Conservation (phyloP, 2,797 vertebrate genomes). For the Anguilla pacifica region DNA sequence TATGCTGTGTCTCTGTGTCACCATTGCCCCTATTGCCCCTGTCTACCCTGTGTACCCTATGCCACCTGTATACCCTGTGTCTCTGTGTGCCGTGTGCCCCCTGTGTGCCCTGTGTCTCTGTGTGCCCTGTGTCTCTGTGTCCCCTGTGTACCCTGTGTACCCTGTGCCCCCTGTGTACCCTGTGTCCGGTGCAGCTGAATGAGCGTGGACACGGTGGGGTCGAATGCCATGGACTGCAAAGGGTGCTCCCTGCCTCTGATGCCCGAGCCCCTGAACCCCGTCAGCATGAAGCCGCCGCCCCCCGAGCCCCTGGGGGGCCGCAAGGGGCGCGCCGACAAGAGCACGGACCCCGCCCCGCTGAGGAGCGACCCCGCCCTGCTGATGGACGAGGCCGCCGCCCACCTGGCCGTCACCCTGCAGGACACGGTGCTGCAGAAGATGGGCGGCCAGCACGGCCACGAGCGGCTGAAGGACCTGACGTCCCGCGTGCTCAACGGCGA, state of each 20-base stretch:
- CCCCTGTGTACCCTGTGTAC: too few relatives aligned
- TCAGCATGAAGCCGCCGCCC: constrained; percentile 88
- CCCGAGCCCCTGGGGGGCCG: constrained; percentile 80
- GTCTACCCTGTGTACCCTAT: too few relatives aligned
- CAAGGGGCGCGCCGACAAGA: constrained; percentile 82
- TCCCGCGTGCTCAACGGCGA: constrained; percentile 91
- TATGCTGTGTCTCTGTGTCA: too few relatives aligned
- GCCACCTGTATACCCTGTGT: too few relatives aligned
- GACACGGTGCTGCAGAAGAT: constrained; percentile 89
- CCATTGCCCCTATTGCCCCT: too few relatives aligned
- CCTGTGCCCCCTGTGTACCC: too few relatives aligned
- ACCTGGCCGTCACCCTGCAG: constrained; percentile 85
- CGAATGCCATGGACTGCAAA: constrained; percentile 81
- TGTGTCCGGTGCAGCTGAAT: constrained; percentile 62
- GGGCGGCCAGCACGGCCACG: constrained; percentile 76
- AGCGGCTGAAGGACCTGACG: constrained; percentile 90
- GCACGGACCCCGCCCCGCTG: constrained; percentile 70
- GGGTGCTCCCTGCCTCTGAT: constrained; percentile 83
- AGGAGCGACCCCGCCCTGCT: constrained; percentile 66
- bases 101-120: too few relatives aligned
- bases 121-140: too few relatives aligned
- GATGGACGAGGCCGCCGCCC: constrained; percentile 83
- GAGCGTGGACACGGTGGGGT: constrained; percentile 73
- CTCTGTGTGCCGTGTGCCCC: too few relatives aligned
- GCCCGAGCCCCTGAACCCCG: constrained; percentile 79